Percentiles rank a stretch among this genome's conserved stretches.
phyloP scores from a whole-genome alignment of 1,140 invertebrate species.

The Euborellia annulipes region DNA sequence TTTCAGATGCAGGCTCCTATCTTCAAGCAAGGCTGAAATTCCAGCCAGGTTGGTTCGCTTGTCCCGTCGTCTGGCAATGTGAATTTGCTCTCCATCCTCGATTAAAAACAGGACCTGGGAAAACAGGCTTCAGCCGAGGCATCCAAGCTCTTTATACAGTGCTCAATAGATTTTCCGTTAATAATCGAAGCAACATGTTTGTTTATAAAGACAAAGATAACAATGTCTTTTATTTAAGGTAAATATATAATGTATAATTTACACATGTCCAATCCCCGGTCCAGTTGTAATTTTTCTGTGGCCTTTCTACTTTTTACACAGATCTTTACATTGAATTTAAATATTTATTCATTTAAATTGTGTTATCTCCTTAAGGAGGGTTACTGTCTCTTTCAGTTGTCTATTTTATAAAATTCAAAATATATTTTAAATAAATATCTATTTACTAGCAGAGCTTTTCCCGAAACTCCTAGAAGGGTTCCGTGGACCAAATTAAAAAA shows the following conservation, averaged over 20 bases:
- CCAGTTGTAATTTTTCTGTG: no score
- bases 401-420: no score
- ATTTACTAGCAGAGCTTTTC: no score
- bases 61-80: slow-evolving; percentile 55
- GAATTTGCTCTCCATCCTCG: slow-evolving; percentile 55
- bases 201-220: slow-evolving; percentile 50
- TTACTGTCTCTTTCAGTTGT: no score
- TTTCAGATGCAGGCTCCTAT: slow-evolving; percentile 16
- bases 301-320: no score
- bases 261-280: no score
- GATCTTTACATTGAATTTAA: no score
- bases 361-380: no score
- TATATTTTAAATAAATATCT: no score
- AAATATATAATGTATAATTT: slow-evolving; percentile 1
- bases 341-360: no score
- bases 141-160: slow-evolving; percentile 47
- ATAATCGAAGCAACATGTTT: slow-evolving; percentile 67
- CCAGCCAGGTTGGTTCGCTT: slow-evolving; percentile 51
- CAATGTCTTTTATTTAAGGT: slow-evolving; percentile 54
- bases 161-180: slow-evolving; percentile 54
- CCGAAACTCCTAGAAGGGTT: no score
- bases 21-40: slow-evolving; percentile 34
- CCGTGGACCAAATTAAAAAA: no score
- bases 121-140: slow-evolving; percentile 39
- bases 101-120: slow-evolving; percentile 45